Conservation (phyloP, 2,888 invertebrate genomes). For the Pharmacophagus antenor region DNA sequence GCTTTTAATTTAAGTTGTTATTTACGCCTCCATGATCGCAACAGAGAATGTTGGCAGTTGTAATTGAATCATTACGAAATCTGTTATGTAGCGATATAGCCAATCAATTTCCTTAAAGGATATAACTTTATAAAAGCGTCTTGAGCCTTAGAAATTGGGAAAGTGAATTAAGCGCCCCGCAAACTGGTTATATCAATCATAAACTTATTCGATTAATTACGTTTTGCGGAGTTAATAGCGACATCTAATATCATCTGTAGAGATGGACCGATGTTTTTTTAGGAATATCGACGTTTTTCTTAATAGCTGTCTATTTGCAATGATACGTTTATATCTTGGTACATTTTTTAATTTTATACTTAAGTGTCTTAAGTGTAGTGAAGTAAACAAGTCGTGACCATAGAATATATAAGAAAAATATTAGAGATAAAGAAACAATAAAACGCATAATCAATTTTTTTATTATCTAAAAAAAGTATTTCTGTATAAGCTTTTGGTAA, state of each 20-base stretch:
- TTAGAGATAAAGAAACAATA: no score
- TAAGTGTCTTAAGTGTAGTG: no score
- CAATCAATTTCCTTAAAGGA: conserved; percentile 76
- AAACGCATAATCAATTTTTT: no score
- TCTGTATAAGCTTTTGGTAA: no score
- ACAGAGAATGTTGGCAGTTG: conserved; percentile 42
- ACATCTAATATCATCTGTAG: conserved; percentile 75
- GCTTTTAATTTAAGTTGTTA: conserved; percentile 52
- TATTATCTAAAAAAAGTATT: no score
- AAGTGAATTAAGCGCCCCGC: conserved; percentile 79
- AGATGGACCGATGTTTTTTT: conserved; percentile 42
- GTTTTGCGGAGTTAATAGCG: conserved; percentile 82
- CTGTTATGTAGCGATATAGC: conserved; percentile 61
- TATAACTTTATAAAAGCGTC: conserved; percentile 76
- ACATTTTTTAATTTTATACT: no score
- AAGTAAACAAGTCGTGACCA: no score
- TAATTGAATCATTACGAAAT: conserved; percentile 69
- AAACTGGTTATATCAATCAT: conserved; percentile 82
- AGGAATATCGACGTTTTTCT: conserved; percentile 28
- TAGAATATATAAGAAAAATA: no score
- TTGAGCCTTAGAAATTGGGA: conserved; percentile 68
- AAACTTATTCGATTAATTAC: conserved; percentile 82
- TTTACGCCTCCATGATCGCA: conserved; percentile 49
- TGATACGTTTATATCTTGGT: no score
- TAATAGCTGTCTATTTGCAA: no score